A percentile compares a stretch with the other conserved stretches of the same genome.
Evolutionary conservation across 2,113 vertebrate species (phyloP).

Genomic region (Gymnobelideus leadbeateri): DNA sequence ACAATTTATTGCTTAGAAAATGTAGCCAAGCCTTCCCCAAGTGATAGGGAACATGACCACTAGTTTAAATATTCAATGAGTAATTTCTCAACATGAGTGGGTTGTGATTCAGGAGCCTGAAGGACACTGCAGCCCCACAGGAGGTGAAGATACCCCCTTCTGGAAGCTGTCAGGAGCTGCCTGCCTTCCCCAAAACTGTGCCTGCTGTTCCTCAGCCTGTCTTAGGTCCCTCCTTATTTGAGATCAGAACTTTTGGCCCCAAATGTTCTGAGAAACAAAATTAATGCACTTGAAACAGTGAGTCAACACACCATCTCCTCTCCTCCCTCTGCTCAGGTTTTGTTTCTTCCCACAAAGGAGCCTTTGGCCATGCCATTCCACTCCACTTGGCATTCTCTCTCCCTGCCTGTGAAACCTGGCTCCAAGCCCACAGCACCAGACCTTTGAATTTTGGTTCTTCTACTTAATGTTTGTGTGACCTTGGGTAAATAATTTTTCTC

Average conservation of each 20-base stretch:
- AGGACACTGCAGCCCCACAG: slow-evolving; percentile 64
- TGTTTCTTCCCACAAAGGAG: background rate
- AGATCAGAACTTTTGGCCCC: slow-evolving; percentile 52
- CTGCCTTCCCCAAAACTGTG: background rate
- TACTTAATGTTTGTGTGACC: background rate
- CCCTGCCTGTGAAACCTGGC: background rate
- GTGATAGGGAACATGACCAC: slow-evolving; percentile 21
- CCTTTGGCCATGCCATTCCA: background rate
- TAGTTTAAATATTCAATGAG: slow-evolving; percentile 45
- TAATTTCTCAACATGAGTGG: slow-evolving; percentile 67
- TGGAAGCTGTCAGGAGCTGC: background rate
- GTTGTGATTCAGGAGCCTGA: slow-evolving; percentile 36
- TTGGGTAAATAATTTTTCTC: background rate
- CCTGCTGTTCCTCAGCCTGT: slow-evolving; percentile 4
- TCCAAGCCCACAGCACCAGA: background rate
- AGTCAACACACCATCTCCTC: background rate
- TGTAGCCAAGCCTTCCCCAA: background rate
- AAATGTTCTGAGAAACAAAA: slow-evolving; percentile 41
- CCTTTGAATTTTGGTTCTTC: background rate
- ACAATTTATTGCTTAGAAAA: fast-evolving
- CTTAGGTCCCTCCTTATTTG: slow-evolving; percentile 7
- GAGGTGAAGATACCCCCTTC: slow-evolving; percentile 13
- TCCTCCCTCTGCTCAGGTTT: background rate
- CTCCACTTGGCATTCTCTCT: background rate
- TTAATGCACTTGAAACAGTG: slow-evolving; percentile 56